Conservation (phyloP, 2,797 vertebrate genomes). For the Antrozous pallidus region DNA sequence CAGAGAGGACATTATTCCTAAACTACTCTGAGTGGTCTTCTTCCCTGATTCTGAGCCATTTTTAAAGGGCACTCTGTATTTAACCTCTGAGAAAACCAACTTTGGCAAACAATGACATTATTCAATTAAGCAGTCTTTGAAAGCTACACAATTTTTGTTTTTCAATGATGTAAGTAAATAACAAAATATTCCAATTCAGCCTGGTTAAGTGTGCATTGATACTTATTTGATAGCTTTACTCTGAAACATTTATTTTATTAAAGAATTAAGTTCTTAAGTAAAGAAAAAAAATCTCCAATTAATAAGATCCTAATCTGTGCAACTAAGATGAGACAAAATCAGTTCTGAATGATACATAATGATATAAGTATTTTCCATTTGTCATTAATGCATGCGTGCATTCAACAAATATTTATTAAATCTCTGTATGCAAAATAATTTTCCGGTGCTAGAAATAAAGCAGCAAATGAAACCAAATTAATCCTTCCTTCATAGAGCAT, state of each 20-base stretch:
- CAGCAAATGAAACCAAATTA: neutral
- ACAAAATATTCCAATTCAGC: neutral
- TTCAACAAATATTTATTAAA: neutral
- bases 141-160: constrained; percentile 34
- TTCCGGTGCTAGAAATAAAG: neutral
- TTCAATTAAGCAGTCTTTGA: constrained; percentile 56
- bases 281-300: neutral
- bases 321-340: neutral
- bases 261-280: neutral
- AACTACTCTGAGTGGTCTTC: neutral
- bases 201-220: neutral
- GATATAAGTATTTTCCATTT: neutral
- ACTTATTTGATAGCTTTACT: constrained; percentile 11
- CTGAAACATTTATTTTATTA: neutral
- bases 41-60: neutral
- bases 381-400: neutral
- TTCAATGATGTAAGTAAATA: neutral
- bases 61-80: neutral
- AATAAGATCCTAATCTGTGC: neutral
- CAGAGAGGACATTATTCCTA: neutral
- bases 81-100: neutral
- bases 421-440: neutral
- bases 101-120: constrained; percentile 50
- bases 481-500: neutral
- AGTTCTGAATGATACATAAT: neutral